Conservation (phyloP, 2,888 invertebrate species). For the Macropis europaea region DNA sequence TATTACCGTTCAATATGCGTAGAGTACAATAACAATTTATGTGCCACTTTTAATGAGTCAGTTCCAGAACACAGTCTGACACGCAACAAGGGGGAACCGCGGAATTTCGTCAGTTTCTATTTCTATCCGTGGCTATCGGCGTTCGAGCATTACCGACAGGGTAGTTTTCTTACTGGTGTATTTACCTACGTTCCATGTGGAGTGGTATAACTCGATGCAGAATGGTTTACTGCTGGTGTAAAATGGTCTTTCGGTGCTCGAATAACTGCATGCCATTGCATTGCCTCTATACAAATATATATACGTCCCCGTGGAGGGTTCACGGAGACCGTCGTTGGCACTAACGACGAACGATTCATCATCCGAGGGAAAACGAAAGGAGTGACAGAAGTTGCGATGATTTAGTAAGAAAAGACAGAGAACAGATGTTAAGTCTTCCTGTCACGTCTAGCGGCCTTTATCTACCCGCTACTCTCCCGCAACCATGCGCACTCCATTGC, state of each 20-base stretch:
- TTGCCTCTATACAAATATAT: slow-evolving; percentile 47
- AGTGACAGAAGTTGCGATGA: slow-evolving; percentile 69
- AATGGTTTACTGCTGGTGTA: slow-evolving; percentile 47
- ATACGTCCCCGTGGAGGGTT: neutral
- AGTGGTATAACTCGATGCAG: slow-evolving; percentile 20
- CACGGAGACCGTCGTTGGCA: slow-evolving; percentile 53
- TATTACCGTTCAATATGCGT: no score
- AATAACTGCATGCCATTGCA: slow-evolving; percentile 44
- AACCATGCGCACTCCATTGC: neutral
- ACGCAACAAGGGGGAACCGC: neutral
- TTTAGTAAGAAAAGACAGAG: slow-evolving; percentile 62
- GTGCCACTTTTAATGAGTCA: no score
- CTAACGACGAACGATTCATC: slow-evolving; percentile 70
- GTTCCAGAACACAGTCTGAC: no score
- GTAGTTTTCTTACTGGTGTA: slow-evolving; percentile 41
- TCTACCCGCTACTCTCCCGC: neutral
- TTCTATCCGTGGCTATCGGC: slow-evolving; percentile 24
- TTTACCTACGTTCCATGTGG: slow-evolving; percentile 28
- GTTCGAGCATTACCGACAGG: slow-evolving; percentile 7
- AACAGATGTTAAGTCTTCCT: slow-evolving; percentile 53
- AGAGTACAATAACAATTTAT: no score
- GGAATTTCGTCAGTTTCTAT: slow-evolving; percentile 43
- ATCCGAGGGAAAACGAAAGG: slow-evolving; percentile 64
- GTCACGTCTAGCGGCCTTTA: neutral
- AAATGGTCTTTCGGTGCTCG: slow-evolving; percentile 31